Conservation (phyloP, 1,140 invertebrate genomes). For the Portunus trituberculatus region DNA sequence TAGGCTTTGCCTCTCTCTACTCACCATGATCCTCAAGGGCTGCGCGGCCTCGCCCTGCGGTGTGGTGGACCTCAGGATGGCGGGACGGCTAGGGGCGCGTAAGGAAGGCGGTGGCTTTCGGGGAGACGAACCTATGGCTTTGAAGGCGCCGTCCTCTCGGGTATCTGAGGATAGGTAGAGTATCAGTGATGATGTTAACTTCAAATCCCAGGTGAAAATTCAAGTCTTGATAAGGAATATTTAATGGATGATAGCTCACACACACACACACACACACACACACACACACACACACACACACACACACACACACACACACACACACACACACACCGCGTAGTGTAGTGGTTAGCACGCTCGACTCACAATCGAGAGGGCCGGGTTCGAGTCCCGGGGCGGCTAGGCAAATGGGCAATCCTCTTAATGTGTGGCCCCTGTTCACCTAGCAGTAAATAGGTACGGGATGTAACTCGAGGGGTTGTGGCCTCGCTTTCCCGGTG, state of each 20-base stretch:
- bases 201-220: too few relatives aligned
- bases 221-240: too few relatives aligned
- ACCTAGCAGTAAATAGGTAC: too few relatives aligned
- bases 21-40: constrained; percentile 57
- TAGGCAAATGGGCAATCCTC: too few relatives aligned
- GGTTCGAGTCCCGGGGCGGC: too few relatives aligned
- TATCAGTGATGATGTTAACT: background rate
- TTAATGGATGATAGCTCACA: too few relatives aligned
- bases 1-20: background rate
- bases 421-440: too few relatives aligned
- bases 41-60: background rate
- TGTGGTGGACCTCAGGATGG: constrained; percentile 23
- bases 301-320: constrained; percentile 40
- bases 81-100: background rate
- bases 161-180: background rate
- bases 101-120: constrained; percentile 32
- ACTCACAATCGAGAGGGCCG: too few relatives aligned
- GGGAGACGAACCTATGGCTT: background rate
- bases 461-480: too few relatives aligned
- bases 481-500: too few relatives aligned
- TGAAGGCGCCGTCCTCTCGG: background rate
- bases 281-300: constrained; percentile 49
- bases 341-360: too few relatives aligned
- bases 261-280: constrained; percentile 7
- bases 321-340: background rate